These are phyloP conservation scores for Gopherus evgoodei DNA, from an alignment of 2,113 vertebrate genomes.

Conservation along the genomic window DNA sequence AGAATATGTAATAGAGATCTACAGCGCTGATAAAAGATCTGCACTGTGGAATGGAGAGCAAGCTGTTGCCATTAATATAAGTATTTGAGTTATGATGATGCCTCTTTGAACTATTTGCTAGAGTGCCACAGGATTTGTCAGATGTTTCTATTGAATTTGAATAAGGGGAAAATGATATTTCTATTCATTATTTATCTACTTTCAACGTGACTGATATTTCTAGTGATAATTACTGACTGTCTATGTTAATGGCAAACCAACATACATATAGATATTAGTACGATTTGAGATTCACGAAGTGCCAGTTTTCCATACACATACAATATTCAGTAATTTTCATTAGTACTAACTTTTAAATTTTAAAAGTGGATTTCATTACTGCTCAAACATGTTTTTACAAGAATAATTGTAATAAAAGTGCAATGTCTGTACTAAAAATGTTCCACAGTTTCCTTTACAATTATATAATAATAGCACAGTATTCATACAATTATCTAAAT, in stretches of 20 bases:
- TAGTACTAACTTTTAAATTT: background rate
- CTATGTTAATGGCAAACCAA: slow-evolving; percentile 15
- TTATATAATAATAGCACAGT: background rate
- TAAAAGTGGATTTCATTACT: slow-evolving; percentile 14
- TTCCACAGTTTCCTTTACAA: background rate
- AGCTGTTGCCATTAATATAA: slow-evolving; percentile 27
- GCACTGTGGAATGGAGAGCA: background rate
- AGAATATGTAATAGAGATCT: background rate
- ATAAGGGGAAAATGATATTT: slow-evolving; percentile 49
- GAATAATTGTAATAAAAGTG: slow-evolving; percentile 27
- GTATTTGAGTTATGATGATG: slow-evolving; percentile 49
- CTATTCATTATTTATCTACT: slow-evolving; percentile 63
- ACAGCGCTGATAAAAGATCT: background rate
- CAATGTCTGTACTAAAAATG: background rate
- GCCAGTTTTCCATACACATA: background rate
- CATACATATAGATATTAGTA: slow-evolving; percentile 25
- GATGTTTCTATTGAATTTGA: slow-evolving; percentile 69
- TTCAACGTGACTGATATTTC: slow-evolving; percentile 35
- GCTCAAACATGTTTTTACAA: slow-evolving; percentile 11
- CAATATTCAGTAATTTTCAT: background rate
- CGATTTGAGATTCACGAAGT: background rate
- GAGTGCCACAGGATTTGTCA: slow-evolving; percentile 35
- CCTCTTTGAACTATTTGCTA: slow-evolving; percentile 40
- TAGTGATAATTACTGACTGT: slow-evolving; percentile 41
- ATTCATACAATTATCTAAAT: background rate